Conservation (phyloP, 2,113 vertebrate species). For the Alouatta palliata region DNA sequence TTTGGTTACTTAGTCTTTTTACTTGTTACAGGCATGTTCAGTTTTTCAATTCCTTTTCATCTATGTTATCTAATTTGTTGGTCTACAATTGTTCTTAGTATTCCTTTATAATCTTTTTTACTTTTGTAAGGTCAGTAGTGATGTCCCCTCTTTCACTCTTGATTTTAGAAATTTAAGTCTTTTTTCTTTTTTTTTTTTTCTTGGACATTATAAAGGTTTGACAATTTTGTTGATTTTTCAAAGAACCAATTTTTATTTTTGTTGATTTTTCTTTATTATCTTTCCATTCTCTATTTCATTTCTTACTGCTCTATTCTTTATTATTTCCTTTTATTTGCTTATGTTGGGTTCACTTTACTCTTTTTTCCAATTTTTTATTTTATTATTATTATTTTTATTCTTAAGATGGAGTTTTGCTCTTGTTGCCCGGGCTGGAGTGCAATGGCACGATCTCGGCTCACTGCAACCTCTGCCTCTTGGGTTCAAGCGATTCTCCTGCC, state of each 20-base stretch:
- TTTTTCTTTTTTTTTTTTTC: not conserved
- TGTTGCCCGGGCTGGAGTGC: not conserved
- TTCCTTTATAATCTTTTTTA: not conserved
- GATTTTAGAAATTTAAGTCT: slow-evolving; percentile 20
- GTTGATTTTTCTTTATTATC: not conserved
- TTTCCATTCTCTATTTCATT: slow-evolving; percentile 23
- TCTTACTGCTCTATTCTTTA: not conserved
- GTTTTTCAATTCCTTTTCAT: slow-evolving; percentile 26
- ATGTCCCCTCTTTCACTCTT: not conserved
- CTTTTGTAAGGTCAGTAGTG: not conserved
- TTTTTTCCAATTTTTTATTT: not conserved
- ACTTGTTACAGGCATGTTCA: slow-evolving; percentile 2
- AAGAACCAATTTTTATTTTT: not conserved
- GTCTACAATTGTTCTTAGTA: not conserved
- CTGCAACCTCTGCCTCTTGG: not conserved
- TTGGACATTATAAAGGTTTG: not conserved
- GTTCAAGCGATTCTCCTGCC: not conserved
- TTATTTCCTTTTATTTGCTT: not conserved
- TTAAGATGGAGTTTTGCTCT: not conserved
- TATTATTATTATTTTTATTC: not conserved
- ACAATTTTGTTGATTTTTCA: not conserved
- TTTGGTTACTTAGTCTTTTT: slow-evolving; percentile 4
- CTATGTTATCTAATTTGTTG: not conserved
- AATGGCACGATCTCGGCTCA: not conserved
- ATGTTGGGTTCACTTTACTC: not conserved